Evolutionary conservation across 2,888 invertebrate species (phyloP).

Genomic region (Artemia sinica): DNA sequence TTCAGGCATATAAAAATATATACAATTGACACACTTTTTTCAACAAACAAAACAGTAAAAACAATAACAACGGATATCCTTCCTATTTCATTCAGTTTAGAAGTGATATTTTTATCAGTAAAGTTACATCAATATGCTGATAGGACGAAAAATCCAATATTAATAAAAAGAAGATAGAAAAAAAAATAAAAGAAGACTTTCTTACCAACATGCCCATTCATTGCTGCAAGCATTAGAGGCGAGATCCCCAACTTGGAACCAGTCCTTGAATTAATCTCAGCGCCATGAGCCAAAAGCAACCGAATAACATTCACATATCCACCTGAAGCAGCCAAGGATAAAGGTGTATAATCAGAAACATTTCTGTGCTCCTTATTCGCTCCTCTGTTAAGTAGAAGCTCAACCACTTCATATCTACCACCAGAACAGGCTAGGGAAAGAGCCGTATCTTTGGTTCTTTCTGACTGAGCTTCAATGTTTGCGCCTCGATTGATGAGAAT

Average conservation of each 20-base stretch:
- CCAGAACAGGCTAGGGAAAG: slow-evolving; percentile 92
- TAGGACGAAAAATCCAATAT: too few species aligned
- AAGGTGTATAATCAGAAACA: slow-evolving; percentile 95
- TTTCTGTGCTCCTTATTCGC: slow-evolving; percentile 97
- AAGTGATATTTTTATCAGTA: too few species aligned
- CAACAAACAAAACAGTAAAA: too few species aligned
- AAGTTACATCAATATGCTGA: too few species aligned
- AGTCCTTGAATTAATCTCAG: slow-evolving; percentile 93
- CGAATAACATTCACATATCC: slow-evolving; percentile 97
- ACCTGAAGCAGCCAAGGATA: slow-evolving; percentile 94
- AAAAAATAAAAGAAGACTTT: background rate
- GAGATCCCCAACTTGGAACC: slow-evolving; percentile 95
- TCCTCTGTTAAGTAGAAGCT: slow-evolving; percentile 63
- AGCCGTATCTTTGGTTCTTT: slow-evolving; percentile 96
- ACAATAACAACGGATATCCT: too few species aligned
- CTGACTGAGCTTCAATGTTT: slow-evolving; percentile 96
- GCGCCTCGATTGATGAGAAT: slow-evolving; percentile 80
- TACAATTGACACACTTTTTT: too few species aligned
- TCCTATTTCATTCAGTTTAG: too few species aligned
- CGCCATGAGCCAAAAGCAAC: slow-evolving; percentile 74
- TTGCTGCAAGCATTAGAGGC: slow-evolving; percentile 94
- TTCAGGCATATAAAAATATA: too few species aligned
- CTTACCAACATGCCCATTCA: slow-evolving; percentile 77
- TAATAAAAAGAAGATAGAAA: too few species aligned
- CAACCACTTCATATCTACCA: slow-evolving; percentile 88